phyloP scores from a whole-genome alignment of 1,140 invertebrate species.

The Anadara kagoshimensis region DNA sequence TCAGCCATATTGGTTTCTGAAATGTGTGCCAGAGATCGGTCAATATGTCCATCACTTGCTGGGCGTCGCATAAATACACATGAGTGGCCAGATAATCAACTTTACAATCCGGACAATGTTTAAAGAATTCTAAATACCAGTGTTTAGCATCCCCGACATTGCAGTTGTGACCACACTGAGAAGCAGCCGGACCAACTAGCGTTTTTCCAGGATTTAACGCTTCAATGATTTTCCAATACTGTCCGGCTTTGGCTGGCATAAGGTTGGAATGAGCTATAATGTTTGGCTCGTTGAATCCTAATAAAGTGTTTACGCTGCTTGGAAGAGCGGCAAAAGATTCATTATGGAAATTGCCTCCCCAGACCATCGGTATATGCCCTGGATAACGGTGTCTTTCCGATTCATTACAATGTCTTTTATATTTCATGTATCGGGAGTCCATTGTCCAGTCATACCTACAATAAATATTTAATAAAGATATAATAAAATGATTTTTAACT shows the following conservation, averaged over 20 bases:
- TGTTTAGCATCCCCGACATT: constrained; percentile 4
- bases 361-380: constrained; percentile 41
- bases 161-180: constrained; percentile 24
- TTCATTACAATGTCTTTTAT: too few relatives aligned
- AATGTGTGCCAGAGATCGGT: constrained; percentile 42
- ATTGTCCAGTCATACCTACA: too few relatives aligned
- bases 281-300: constrained; percentile 54
- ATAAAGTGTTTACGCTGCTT: constrained; percentile 16
- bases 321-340: constrained; percentile 5
- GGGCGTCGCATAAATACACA: constrained; percentile 41
- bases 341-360: constrained; percentile 13
- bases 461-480: too few relatives aligned
- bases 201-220: constrained; percentile 3
- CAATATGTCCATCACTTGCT: constrained; percentile 38
- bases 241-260: constrained; percentile 30
- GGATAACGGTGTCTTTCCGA: background rate
- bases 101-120: constrained; percentile 37
- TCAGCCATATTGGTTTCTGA: constrained; percentile 46
- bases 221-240: constrained; percentile 40
- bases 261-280: constrained; percentile 37
- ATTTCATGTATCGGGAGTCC: too few relatives aligned
- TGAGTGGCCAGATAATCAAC: constrained; percentile 50
- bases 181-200: constrained; percentile 42
- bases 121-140: constrained; percentile 50
- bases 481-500: too few relatives aligned